Conservation (phyloP, 2,797 vertebrate genomes). For the Lates japonicus region DNA sequence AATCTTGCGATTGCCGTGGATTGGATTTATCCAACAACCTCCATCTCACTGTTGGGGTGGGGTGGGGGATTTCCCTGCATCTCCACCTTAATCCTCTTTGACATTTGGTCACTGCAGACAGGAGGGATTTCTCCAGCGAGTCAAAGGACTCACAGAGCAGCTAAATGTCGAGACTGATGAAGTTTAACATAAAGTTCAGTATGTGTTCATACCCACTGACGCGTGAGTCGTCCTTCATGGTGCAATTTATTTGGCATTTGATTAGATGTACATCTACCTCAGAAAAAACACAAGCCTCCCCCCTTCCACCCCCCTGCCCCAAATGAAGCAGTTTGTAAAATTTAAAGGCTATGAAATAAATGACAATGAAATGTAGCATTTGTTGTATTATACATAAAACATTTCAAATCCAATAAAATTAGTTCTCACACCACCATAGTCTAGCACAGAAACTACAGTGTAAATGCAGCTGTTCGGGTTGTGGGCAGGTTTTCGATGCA, state of each 20-base stretch:
- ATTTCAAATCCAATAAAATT: conserved; percentile 74
- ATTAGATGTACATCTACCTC: conserved; percentile 92
- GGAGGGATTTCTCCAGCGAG: conserved; percentile 62
- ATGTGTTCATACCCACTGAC: conserved; percentile 54
- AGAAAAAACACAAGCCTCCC: conserved; percentile 81
- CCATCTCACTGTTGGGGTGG: background rate
- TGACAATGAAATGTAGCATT: conserved; percentile 85
- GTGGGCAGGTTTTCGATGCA: conserved; percentile 34
- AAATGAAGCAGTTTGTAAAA: conserved; percentile 77
- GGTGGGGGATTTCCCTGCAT: conserved; percentile 60
- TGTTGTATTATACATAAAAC: conserved; percentile 84
- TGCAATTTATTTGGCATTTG: conserved; percentile 98
- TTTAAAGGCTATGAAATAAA: conserved; percentile 79
- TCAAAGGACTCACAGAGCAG: conserved; percentile 32
- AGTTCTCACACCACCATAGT: conserved; percentile 82
- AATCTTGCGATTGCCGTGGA: conserved; percentile 52
- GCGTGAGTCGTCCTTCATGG: conserved; percentile 82
- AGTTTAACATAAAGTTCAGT: conserved; percentile 35
- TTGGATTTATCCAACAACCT: conserved; percentile 38
- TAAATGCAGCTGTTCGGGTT: conserved; percentile 60
- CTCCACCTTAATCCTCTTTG: conserved; percentile 64
- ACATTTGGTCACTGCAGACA: conserved; percentile 67
- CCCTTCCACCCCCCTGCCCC: conserved; percentile 73
- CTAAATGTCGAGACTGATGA: conserved; percentile 63
- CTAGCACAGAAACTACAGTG: conserved; percentile 80